Percentiles rank a stretch among this genome's conserved stretches.
These are phyloP conservation scores for Lagothrix lagotricha DNA, from an alignment of 2,797 vertebrate genomes.

Conservation along the genomic window DNA sequence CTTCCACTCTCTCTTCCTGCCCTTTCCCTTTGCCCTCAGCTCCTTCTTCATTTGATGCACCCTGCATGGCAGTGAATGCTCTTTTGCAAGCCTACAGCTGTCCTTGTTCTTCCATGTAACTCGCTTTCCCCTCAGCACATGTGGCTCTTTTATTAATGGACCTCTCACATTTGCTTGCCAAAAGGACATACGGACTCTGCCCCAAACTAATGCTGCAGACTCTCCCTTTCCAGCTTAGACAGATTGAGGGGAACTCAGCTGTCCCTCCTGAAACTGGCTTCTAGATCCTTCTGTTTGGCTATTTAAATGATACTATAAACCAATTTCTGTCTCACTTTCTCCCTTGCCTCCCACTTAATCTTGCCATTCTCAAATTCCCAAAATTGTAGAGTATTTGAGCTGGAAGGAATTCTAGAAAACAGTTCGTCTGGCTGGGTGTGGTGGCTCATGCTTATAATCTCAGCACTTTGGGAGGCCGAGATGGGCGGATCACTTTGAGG, in stretches of 20 bases:
- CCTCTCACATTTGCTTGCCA: background rate
- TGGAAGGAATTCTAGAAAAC: background rate
- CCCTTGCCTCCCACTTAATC: background rate
- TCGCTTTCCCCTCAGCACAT: background rate
- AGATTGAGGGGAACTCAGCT: background rate
- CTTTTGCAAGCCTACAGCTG: background rate
- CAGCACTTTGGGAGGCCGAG: background rate
- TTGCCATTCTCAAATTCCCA: background rate
- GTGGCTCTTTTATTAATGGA: constrained; percentile 18
- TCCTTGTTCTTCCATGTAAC: background rate
- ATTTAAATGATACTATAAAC: background rate
- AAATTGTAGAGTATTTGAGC: background rate
- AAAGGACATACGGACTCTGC: background rate
- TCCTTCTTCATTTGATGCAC: background rate
- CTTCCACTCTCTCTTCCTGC: too few species aligned
- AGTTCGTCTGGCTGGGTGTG: background rate
- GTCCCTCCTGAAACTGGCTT: background rate
- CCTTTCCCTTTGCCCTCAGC: background rate
- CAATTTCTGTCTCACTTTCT: background rate
- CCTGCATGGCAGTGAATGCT: background rate
- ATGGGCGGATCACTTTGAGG: background rate
- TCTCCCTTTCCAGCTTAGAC: background rate
- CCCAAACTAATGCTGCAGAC: background rate
- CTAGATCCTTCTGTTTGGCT: background rate
- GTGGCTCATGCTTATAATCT: background rate